phyloP scores from a whole-genome alignment of 2,797 vertebrate genomes.

The Halcyon chelicuti region DNA sequence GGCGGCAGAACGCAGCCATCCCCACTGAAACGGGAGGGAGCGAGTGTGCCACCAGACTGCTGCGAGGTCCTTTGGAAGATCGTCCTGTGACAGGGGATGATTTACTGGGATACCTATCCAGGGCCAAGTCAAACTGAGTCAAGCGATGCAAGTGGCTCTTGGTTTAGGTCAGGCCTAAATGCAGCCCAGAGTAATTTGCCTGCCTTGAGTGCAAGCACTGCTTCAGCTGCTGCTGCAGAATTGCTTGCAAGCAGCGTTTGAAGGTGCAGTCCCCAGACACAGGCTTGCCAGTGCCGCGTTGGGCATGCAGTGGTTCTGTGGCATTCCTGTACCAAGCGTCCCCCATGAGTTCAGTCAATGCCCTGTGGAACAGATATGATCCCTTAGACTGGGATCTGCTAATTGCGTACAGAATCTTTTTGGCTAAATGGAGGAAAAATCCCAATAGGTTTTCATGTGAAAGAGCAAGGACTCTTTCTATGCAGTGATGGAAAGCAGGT shows the following conservation, averaged over 20 bases:
- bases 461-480: not conserved
- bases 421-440: not conserved
- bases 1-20: not conserved
- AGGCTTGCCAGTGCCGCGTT: accelerated
- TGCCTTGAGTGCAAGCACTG: not conserved
- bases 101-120: not conserved
- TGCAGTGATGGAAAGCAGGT: not conserved
- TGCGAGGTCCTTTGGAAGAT: not conserved
- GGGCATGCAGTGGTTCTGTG: not conserved
- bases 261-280: accelerated
- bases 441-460: accelerated
- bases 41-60: accelerated
- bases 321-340: not conserved
- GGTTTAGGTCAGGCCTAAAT: not conserved
- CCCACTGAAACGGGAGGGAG: not conserved
- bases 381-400: not conserved
- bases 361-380: not conserved
- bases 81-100: not conserved
- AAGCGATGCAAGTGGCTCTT: not conserved
- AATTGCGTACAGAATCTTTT: not conserved
- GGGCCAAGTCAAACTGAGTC: not conserved
- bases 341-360: accelerated
- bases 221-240: not conserved
- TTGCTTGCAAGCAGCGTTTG: accelerated
- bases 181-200: not conserved